These are phyloP conservation scores for Lymantria dispar DNA, from an alignment of 2,888 invertebrate genomes.

Conservation along the genomic window DNA sequence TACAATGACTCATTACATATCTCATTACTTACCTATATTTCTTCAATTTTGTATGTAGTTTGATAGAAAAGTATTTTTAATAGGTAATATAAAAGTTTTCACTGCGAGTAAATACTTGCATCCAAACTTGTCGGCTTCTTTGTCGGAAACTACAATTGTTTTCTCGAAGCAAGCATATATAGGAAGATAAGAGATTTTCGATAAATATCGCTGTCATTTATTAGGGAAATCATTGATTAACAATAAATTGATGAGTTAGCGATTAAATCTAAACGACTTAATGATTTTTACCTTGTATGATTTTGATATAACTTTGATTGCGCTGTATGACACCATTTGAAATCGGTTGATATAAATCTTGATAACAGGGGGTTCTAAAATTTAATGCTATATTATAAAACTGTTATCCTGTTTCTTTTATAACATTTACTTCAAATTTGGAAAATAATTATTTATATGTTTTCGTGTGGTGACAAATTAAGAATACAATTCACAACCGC, in stretches of 20 bases:
- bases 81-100: no score
- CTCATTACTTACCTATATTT: no score
- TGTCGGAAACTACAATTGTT: slow-evolving; percentile 8
- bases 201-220: slow-evolving; percentile 2
- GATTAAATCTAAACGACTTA: slow-evolving; percentile 8
- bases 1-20: no score
- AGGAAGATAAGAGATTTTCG: slow-evolving; percentile 4
- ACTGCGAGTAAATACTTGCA: background rate
- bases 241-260: slow-evolving; percentile 1
- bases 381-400: no score
- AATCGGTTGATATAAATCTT: no score
- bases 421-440: no score
- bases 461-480: no score
- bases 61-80: background rate
- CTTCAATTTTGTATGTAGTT: background rate
- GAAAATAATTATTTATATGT: no score
- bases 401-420: no score
- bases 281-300: slow-evolving; percentile 4
- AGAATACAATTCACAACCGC: no score
- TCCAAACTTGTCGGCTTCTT: slow-evolving; percentile 2
- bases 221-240: slow-evolving; percentile 3
- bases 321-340: no score
- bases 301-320: background rate
- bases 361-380: no score
- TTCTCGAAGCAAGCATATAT: slow-evolving; percentile 1